Evolutionary conservation across 2,113 vertebrate species (phyloP).

Genomic region (Lampris incognitus): DNA sequence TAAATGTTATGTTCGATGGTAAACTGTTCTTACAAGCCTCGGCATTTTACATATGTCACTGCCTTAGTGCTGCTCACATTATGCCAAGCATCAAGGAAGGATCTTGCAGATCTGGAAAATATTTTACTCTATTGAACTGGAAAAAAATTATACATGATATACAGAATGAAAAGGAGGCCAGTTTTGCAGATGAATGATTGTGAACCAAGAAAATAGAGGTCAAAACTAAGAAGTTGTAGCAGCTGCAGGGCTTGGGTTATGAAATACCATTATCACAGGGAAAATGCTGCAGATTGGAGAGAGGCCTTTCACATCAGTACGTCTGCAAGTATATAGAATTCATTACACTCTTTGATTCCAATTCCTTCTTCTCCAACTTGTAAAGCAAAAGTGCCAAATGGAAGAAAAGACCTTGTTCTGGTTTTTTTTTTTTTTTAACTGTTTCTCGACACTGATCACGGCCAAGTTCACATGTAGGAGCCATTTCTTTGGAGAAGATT

Average conservation of each 20-base stretch:
- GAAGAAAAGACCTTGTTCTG: slow-evolving; percentile 8
- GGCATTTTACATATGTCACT: no score
- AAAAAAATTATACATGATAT: background rate
- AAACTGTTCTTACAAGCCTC: no score
- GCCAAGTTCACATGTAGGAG: background rate
- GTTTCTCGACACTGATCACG: no score
- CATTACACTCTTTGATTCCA: slow-evolving; percentile 18
- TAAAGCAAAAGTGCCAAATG: background rate
- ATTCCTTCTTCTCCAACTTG: background rate
- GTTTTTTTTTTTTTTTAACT: background rate
- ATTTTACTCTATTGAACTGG: background rate
- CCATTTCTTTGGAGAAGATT: background rate
- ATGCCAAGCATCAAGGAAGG: background rate
- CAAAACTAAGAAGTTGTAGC: slow-evolving; percentile 12
- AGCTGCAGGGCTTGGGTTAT: slow-evolving; percentile 34
- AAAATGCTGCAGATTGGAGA: slow-evolving; percentile 28
- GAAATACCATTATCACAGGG: slow-evolving; percentile 48
- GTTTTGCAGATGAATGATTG: slow-evolving; percentile 16
- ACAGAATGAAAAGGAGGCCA: slow-evolving; percentile 4
- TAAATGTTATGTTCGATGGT: no score
- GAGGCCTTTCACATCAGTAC: slow-evolving; percentile 29
- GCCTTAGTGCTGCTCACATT: no score
- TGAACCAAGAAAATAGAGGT: slow-evolving; percentile 48
- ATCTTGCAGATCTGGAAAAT: background rate
- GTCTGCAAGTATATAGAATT: slow-evolving; percentile 29